A percentile compares a stretch with the other conserved stretches of the same genome.
These are phyloP conservation scores for Peromyscus nudipes DNA, from an alignment of 2,797 vertebrate species.

Conservation along the genomic window DNA sequence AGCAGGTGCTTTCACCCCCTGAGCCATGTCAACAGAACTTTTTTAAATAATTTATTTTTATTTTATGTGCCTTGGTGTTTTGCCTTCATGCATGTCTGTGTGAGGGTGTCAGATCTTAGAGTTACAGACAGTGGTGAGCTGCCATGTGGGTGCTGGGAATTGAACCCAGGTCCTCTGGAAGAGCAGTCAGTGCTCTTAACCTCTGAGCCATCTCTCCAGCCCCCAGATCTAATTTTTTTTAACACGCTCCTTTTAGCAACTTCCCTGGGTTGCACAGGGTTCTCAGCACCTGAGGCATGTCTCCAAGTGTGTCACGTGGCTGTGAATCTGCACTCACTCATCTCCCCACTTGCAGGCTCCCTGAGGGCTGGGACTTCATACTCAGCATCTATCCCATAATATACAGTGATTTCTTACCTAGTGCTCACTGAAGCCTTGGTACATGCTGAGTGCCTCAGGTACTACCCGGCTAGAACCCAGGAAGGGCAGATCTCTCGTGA, in stretches of 20 bases:
- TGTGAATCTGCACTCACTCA: neutral
- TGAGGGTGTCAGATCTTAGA: neutral
- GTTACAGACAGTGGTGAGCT: neutral
- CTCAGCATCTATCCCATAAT: too few relatives aligned
- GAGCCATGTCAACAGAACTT: neutral
- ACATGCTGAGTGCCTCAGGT: neutral
- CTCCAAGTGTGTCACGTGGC: neutral
- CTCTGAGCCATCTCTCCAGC: neutral
- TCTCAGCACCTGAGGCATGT: neutral
- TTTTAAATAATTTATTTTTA: neutral
- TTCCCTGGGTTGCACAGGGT: neutral
- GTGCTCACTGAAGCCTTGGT: neutral
- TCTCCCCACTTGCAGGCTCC: neutral
- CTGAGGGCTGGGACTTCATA: neutral
- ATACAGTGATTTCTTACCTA: neutral
- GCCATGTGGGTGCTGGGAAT: neutral
- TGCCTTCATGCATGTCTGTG: neutral
- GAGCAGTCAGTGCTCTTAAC: neutral
- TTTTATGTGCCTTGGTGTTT: neutral
- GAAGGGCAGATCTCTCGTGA: neutral
- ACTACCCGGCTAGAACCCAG: neutral
- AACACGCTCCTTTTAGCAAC: neutral
- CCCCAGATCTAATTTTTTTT: neutral
- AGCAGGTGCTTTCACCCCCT: neutral
- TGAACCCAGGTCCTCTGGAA: neutral